Evolutionary conservation across 2,888 invertebrate species (phyloP).

Genomic region (Meteorus cinctellus): DNA sequence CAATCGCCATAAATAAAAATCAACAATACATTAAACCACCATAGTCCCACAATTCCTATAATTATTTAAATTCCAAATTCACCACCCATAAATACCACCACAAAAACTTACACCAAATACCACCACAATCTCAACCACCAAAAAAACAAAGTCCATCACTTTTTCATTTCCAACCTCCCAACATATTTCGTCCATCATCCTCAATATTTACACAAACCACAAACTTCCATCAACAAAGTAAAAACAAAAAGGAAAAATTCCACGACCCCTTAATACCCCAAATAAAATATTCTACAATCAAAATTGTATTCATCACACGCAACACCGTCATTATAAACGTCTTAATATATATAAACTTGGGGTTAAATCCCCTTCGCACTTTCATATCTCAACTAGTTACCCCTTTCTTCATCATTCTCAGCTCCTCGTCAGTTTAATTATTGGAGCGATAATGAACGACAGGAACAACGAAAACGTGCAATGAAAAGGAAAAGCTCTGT

Average conservation of each 20-base stretch:
- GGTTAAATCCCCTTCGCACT: background rate
- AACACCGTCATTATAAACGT: background rate
- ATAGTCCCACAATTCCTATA: too few species aligned
- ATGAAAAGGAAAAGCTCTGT: background rate
- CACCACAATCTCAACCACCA: too few species aligned
- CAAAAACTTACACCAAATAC: too few species aligned
- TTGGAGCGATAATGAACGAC: slow-evolving; percentile 15
- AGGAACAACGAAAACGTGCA: background rate
- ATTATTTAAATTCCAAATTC: too few species aligned
- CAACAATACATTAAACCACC: too few species aligned
- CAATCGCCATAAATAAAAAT: too few species aligned
- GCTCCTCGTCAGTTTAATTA: slow-evolving; percentile 9
- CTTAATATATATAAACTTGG: slow-evolving; percentile 12
- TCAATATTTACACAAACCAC: too few species aligned
- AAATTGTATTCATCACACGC: slow-evolving; percentile 18
- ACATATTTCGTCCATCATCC: too few species aligned
- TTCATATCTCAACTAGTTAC: background rate
- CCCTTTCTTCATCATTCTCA: slow-evolving; percentile 8
- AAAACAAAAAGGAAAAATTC: background rate
- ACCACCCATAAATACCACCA: too few species aligned
- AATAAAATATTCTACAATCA: slow-evolving; percentile 10
- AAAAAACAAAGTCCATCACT: too few species aligned
- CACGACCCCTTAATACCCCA: background rate
- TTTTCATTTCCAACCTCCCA: too few species aligned
- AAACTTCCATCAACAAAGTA: background rate